phyloP scores from a whole-genome alignment of 2,797 vertebrate species.

The Trematomus bernacchii region DNA sequence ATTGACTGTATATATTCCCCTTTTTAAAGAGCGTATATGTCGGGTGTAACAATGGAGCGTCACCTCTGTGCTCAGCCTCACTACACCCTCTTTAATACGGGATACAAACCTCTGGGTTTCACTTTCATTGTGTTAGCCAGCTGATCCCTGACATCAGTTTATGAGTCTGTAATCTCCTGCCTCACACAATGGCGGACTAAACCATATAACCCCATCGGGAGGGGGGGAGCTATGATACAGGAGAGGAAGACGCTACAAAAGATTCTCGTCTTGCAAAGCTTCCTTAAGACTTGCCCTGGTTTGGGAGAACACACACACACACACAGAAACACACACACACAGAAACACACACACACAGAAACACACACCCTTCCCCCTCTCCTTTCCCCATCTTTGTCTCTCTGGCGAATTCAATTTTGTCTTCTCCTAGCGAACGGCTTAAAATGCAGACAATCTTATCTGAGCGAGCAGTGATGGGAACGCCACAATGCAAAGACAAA shows the following conservation, averaged over 20 bases:
- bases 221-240: conserved; percentile 74
- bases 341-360: background rate
- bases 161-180: conserved; percentile 86
- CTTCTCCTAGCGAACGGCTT: conserved; percentile 83
- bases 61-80: conserved; percentile 61
- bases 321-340: conserved; percentile 29
- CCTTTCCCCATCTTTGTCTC: conserved; percentile 82
- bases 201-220: conserved; percentile 80
- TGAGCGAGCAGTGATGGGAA: conserved; percentile 84
- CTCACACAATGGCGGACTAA: conserved; percentile 80
- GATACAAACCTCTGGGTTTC: conserved; percentile 80
- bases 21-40: conserved; percentile 66
- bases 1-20: conserved; percentile 32
- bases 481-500: conserved; percentile 80
- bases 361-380: conserved; percentile 63
- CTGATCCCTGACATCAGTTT: conserved; percentile 86
- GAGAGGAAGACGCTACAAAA: conserved; percentile 62
- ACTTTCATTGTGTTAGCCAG: conserved; percentile 81
- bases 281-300: conserved; percentile 77
- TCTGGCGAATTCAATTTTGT: conserved; percentile 87
- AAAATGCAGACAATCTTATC: conserved; percentile 87
- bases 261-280: conserved; percentile 69
- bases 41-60: conserved; percentile 60
- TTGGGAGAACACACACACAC: conserved; percentile 68
- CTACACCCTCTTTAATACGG: conserved; percentile 69